A percentile compares a stretch with the other conserved stretches of the same genome.
Evolutionary conservation across 2,888 invertebrate species (phyloP).

Genomic region (Pachliopta kotzebuea): DNA sequence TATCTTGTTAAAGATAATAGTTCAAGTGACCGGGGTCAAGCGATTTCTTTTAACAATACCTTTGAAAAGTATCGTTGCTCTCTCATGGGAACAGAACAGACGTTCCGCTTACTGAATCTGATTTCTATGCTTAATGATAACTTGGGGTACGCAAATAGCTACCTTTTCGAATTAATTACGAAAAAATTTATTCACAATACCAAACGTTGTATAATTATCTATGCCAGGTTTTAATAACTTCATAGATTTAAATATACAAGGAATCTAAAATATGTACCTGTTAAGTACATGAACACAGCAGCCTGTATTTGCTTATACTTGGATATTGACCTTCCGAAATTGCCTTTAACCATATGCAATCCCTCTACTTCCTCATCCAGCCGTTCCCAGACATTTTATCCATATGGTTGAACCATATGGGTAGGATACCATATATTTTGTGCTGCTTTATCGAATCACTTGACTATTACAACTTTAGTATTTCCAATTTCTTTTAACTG

Average conservation of each 20-base stretch:
- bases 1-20: conserved; percentile 33
- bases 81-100: conserved; percentile 47
- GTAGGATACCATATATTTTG: too few species aligned
- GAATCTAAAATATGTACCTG: not conserved
- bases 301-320: too few species aligned
- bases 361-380: too few species aligned
- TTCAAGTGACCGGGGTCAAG: conserved; percentile 44
- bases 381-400: too few species aligned
- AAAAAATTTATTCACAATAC: not conserved
- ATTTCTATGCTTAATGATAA: conserved; percentile 39
- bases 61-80: conserved; percentile 43
- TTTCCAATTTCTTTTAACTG: too few species aligned
- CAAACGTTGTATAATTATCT: not conserved
- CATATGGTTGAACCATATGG: too few species aligned
- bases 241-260: not conserved
- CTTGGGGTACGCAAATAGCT: conserved; percentile 9
- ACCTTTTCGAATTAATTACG: not conserved
- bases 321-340: too few species aligned
- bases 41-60: conserved; percentile 50
- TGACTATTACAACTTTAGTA: too few species aligned
- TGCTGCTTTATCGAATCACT: too few species aligned
- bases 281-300: too few species aligned
- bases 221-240: not conserved
- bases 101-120: conserved; percentile 41
- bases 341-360: too few species aligned